Evolutionary conservation across 2,797 vertebrate species (phyloP), one percentile per base, ranked within the genome.

Genomic region (Ctenopoma kingsleyae): DNA sequence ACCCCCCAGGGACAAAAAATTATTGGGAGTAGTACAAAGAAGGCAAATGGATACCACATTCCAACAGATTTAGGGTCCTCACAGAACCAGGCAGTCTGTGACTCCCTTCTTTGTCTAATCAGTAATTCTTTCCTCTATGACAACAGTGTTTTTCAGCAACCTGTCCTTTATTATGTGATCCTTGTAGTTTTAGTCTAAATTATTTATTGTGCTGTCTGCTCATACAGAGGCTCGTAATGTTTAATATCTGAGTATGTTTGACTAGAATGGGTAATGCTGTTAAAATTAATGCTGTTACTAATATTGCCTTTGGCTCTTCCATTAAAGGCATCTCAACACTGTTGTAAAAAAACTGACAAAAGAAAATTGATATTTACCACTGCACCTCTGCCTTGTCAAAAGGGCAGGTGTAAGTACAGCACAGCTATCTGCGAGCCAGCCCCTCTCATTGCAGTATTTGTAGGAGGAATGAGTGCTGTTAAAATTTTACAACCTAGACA

Each of bases 401-500:
- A 52, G 32, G 27, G 49, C 52, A 70, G 50, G 32, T 57, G 57
- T 54, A 73, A 71, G 59, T 59, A 73, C 65, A 73, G 74, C 16
- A 47, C 11, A 68, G 55, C 71, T 47, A 65, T 60, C 46, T 72
- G 58, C 50, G 56, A 47, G 53, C 48, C 62, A 61, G 19, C 58
- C 27, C 52, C 56, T 71, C 57, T 72, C 35, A 35, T 55, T 66
- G 75, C 54, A 53, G 25, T 65, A 56, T 74, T 81, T 83, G 70
- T 66, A 44, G 44, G 61, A 76, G 40, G 61, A 74, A 79, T 66
- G 74, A 78, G 63, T 62, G 70, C 52, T 71, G 71, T 87, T 84
- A 82, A 83, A 49, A 49, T 82, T 85, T 87, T 73, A 84, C 71
- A 83, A 80, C 69, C 51, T 32, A 3, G 64, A 69, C 60, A 80